phyloP scores from a whole-genome alignment of 2,888 invertebrate genomes.

The Parascotia fuliginaria region DNA sequence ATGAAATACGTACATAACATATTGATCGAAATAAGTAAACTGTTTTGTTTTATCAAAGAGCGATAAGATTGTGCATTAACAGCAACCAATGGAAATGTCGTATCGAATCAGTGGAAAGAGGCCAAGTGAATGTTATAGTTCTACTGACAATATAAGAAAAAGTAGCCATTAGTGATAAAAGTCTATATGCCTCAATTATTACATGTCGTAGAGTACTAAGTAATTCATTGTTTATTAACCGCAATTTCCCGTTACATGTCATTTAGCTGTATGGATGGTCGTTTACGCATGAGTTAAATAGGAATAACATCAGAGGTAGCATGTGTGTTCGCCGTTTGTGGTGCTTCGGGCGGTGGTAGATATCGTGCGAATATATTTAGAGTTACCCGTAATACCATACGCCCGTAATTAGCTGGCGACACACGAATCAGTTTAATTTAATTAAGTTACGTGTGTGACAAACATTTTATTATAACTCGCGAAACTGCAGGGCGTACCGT shows the following conservation, averaged over 20 bases:
- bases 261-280: conserved; percentile 25
- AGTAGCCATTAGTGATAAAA: background rate
- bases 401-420: conserved; percentile 56
- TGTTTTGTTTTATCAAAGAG: conserved; percentile 69
- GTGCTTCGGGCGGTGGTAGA: conserved; percentile 65
- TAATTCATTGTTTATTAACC: conserved; percentile 2
- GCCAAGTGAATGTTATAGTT: conserved; percentile 33
- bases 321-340: conserved; percentile 57
- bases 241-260: conserved; percentile 23
- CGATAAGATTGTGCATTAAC: conserved; percentile 74
- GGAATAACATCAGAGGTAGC: conserved; percentile 45
- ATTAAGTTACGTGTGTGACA: conserved; percentile 58
- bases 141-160: conserved; percentile 12
- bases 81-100: conserved; percentile 60
- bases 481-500: conserved; percentile 24
- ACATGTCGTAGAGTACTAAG: background rate
- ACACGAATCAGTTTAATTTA: conserved; percentile 64
- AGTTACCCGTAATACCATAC: conserved; percentile 53
- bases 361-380: conserved; percentile 71
- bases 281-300: conserved; percentile 39
- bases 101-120: conserved; percentile 53
- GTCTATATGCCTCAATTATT: background rate
- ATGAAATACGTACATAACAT: conserved; percentile 47
- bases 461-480: conserved; percentile 39
- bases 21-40: conserved; percentile 65